phyloP scores from a whole-genome alignment of 92 coral and sea anemone genomes.

The Porites evermanni region DNA sequence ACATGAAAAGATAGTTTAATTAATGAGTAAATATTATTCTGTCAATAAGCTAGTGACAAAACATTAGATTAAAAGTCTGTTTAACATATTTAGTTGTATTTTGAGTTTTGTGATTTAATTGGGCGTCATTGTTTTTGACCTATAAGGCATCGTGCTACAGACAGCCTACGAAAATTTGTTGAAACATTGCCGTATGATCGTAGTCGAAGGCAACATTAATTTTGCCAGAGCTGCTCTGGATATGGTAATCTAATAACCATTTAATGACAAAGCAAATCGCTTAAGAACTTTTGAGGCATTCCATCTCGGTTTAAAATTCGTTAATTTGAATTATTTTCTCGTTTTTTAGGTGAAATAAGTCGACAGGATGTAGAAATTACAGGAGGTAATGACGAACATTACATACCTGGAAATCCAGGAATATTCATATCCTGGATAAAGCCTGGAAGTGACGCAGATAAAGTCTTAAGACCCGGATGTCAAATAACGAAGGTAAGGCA shows the following conservation, averaged over 20 bases:
- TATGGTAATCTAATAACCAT: neutral
- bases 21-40: neutral
- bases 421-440: constrained; percentile 53
- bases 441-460: constrained; percentile 66
- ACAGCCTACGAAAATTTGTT: neutral
- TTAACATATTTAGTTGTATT: neutral
- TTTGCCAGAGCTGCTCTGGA: neutral
- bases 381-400: constrained; percentile 57
- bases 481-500: constrained; percentile 42
- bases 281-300: neutral
- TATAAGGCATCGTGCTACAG: neutral
- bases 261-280: neutral
- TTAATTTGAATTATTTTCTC: neutral
- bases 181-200: neutral
- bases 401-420: constrained; percentile 66
- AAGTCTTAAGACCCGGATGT: constrained; percentile 20
- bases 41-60: neutral
- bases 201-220: neutral
- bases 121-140: constrained; percentile 4
- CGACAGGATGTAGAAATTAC: constrained; percentile 60
- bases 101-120: constrained; percentile 1
- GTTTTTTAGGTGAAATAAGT: constrained; percentile 12
- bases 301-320: too few relatives aligned
- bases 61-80: neutral
- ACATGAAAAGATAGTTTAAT: neutral